These are phyloP conservation scores for Ephydatia muelleri DNA, from an alignment of 37 sponge, comb jelly and placozoan species.

Conservation along the genomic window DNA sequence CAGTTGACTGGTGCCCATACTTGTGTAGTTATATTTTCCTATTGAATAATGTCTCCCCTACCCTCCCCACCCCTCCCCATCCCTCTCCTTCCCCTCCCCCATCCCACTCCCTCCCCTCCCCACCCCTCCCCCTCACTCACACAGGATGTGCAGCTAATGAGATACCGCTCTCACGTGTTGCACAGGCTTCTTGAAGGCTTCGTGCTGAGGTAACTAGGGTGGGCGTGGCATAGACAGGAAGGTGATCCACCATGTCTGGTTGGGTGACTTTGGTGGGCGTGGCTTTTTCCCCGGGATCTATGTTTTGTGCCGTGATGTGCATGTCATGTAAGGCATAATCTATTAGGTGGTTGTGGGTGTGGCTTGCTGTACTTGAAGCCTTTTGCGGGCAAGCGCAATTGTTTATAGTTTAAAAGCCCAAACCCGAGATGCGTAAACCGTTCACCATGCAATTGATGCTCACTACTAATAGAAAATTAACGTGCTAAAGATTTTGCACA, in stretches of 20 bases:
- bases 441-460: too few species aligned
- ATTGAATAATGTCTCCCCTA: too few species aligned
- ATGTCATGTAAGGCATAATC: too few species aligned
- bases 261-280: neutral
- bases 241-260: neutral
- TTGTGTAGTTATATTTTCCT: too few species aligned
- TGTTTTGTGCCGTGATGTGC: too few species aligned
- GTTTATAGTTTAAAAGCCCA: too few species aligned
- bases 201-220: constrained; percentile 64
- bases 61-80: neutral
- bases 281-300: neutral
- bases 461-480: too few species aligned
- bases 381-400: too few species aligned
- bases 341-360: neutral
- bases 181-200: constrained; percentile 68
- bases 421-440: too few species aligned
- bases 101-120: neutral
- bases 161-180: constrained; percentile 68
- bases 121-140: neutral
- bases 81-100: neutral
- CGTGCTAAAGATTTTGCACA: too few species aligned
- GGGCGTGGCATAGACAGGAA: neutral
- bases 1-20: too few species aligned
- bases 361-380: neutral
- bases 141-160: constrained; percentile 76